Evolutionary conservation across 2,113 vertebrate genomes (phyloP).

Genomic region (Crotalus helleri): DNA sequence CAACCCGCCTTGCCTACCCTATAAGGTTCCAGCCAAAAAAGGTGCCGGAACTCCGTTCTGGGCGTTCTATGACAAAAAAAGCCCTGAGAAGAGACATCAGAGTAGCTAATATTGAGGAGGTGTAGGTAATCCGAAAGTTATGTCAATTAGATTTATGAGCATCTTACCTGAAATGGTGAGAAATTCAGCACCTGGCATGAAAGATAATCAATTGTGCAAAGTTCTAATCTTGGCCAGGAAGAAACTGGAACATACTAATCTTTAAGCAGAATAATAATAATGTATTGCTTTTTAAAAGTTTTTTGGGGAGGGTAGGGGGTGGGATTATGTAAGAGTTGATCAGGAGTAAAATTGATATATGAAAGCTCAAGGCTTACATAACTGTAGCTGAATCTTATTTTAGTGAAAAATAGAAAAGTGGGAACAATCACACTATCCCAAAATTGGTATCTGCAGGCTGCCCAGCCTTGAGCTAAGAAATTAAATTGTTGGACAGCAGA

Average conservation of each 20-base stretch:
- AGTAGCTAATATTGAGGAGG: neutral
- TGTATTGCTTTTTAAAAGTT: neutral
- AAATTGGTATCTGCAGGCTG: neutral
- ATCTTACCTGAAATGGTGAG: slow-evolving; percentile 65
- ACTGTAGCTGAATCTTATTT: neutral
- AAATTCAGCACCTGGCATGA: slow-evolving; percentile 67
- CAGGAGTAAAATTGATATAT: neutral
- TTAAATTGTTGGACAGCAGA: neutral
- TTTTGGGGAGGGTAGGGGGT: neutral
- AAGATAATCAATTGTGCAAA: slow-evolving; percentile 66
- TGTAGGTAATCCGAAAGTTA: neutral
- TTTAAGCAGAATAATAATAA: slow-evolving; percentile 66
- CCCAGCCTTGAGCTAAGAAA: neutral
- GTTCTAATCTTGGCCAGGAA: slow-evolving; percentile 56
- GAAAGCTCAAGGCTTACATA: neutral
- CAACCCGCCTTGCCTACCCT: too few species aligned
- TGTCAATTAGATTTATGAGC: slow-evolving; percentile 41
- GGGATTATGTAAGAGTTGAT: neutral
- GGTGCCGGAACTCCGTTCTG: too few species aligned
- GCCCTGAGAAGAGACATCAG: neutral
- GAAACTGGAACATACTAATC: slow-evolving; percentile 69
- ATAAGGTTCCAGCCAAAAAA: too few species aligned
- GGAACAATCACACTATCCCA: neutral
- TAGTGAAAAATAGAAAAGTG: neutral
- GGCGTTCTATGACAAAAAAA: too few species aligned